These are phyloP conservation scores for Circaetus cinerascens DNA, from an alignment of 2,113 vertebrate species.

Conservation along the genomic window DNA sequence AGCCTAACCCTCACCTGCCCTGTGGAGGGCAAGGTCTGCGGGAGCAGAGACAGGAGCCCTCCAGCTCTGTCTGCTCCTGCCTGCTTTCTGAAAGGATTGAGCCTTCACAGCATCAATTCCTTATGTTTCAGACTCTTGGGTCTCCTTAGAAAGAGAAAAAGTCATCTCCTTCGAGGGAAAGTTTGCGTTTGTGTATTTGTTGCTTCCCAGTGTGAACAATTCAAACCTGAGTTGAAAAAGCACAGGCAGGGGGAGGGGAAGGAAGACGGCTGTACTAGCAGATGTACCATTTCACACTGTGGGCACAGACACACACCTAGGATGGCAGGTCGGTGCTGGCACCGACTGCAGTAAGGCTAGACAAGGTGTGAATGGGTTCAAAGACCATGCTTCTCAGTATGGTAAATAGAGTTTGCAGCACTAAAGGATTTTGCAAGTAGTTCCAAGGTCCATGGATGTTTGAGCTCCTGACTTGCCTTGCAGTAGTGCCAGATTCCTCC, in stretches of 20 bases:
- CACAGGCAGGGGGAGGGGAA: background rate
- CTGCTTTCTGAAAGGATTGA: background rate
- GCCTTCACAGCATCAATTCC: background rate
- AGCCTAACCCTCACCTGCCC: background rate
- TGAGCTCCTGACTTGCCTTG: background rate
- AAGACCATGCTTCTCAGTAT: background rate
- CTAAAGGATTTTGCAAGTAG: background rate
- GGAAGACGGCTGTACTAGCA: background rate
- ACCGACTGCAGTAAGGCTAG: background rate
- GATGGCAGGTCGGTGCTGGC: background rate
- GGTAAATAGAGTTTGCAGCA: background rate
- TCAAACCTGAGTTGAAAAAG: background rate
- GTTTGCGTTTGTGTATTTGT: background rate
- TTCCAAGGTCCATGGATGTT: background rate
- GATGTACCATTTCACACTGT: background rate
- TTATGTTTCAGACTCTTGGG: background rate
- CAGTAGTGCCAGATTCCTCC: background rate
- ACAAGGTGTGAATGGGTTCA: background rate
- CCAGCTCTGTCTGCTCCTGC: background rate
- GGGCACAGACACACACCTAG: rapidly evolving
- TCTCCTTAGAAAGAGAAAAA: background rate
- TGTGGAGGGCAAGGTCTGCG: background rate
- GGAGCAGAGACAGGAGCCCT: background rate
- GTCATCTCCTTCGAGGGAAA: background rate
- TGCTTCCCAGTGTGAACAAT: background rate